Evolutionary conservation across 2,797 vertebrate species (phyloP).

Genomic region (Leptoclinus maculatus): DNA sequence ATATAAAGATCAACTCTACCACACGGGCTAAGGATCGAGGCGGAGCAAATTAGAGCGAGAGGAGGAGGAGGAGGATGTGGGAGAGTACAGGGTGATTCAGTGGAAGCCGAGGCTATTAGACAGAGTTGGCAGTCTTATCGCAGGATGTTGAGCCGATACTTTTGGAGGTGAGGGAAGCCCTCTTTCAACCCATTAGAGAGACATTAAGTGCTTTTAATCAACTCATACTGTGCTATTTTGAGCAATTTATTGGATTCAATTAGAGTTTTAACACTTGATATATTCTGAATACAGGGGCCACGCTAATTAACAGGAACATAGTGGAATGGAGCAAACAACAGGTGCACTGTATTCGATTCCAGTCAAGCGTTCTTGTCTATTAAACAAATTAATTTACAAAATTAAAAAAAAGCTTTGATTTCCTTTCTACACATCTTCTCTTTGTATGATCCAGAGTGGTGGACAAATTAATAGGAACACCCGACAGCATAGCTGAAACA

Average conservation of each 20-base stretch:
- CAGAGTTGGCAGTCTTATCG: slow-evolving; percentile 10
- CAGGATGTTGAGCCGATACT: slow-evolving; percentile 9
- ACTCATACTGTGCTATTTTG: slow-evolving; percentile 2
- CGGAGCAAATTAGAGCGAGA: slow-evolving; percentile 7
- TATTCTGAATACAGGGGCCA: background rate
- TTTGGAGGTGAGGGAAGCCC: background rate
- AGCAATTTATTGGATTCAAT: slow-evolving; percentile 3
- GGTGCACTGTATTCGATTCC: background rate
- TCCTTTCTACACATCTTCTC: background rate
- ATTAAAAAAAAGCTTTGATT: too few relatives aligned
- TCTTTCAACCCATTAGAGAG: slow-evolving; percentile 15
- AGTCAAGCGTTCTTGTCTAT: background rate
- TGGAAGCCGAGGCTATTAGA: slow-evolving; percentile 9
- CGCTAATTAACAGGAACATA: background rate
- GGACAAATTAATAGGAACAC: background rate
- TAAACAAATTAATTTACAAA: background rate
- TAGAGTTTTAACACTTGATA: background rate
- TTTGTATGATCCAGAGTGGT: background rate
- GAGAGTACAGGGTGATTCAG: slow-evolving; percentile 9
- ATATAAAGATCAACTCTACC: too few relatives aligned
- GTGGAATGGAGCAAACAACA: background rate
- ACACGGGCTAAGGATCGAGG: background rate
- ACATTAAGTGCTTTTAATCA: slow-evolving; percentile 25
- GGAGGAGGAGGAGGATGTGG: background rate
- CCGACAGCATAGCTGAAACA: background rate